phyloP scores from a whole-genome alignment of 1,140 invertebrate species.

The Magallana ariakensis region DNA sequence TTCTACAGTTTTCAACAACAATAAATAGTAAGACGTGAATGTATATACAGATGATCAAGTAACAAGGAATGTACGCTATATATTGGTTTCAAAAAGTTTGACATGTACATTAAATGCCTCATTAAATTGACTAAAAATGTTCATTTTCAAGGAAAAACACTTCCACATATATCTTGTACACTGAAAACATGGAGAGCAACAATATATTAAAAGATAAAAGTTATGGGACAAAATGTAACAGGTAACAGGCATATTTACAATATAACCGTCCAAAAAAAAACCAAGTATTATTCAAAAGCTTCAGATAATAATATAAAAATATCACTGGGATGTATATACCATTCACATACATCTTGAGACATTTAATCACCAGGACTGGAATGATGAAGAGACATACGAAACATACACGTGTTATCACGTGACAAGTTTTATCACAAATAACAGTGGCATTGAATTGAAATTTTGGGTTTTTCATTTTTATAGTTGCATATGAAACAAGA shows the following conservation, averaged over 20 bases:
- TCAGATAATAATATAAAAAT: conserved; percentile 32
- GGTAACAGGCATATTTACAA: conserved; percentile 22
- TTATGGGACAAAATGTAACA: conserved; percentile 1
- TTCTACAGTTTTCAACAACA: conserved; percentile 4
- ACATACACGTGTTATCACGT: neutral
- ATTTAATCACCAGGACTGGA: conserved; percentile 19
- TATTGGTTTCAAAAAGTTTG: neutral
- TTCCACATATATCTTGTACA: neutral
- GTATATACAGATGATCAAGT: conserved; percentile 14
- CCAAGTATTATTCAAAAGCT: conserved; percentile 33
- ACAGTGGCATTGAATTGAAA: conserved; percentile 27
- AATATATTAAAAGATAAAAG: conserved; percentile 5
- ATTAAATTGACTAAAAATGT: conserved; percentile 7
- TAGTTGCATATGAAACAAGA: neutral
- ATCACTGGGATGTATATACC: conserved; percentile 18
- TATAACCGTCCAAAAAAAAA: conserved; percentile 20
- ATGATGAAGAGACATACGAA: conserved; percentile 24
- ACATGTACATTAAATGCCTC: conserved; percentile 22
- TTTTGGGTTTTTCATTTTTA: neutral
- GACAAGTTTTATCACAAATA: conserved; percentile 27
- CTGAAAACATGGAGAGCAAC: neutral
- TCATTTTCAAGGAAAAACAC: neutral
- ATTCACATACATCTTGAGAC: conserved; percentile 16
- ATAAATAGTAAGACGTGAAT: conserved; percentile 23
- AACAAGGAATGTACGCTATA: conserved; percentile 13